A percentile compares a stretch with the other conserved stretches of the same genome.
phyloP scores from a whole-genome alignment of 2,797 vertebrate genomes.

The Cynodonichthys magdalenae region DNA sequence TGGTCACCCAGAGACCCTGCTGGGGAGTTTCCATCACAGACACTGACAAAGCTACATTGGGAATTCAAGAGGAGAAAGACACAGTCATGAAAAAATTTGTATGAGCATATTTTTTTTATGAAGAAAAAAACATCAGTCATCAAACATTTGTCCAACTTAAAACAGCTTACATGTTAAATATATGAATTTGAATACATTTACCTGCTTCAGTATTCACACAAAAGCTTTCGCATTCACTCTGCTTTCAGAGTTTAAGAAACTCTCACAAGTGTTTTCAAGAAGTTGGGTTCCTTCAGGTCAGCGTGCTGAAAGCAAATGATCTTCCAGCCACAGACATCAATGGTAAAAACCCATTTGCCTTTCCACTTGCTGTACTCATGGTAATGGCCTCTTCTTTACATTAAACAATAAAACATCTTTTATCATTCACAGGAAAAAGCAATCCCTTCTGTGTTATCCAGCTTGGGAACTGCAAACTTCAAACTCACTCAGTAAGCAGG shows the following conservation, averaged over 20 bases:
- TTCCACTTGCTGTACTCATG: conserved; percentile 5
- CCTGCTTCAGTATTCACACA: not conserved
- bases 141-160: not conserved
- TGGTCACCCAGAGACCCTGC: conserved; percentile 86
- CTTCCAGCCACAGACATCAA: conserved; percentile 91
- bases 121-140: not conserved
- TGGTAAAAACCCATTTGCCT: conserved; percentile 77
- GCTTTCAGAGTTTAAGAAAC: conserved; percentile 84
- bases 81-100: conserved; percentile 86
- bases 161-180: not conserved
- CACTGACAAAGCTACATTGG: conserved; percentile 84
- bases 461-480: conserved; percentile 91
- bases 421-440: conserved; percentile 86
- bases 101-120: conserved; percentile 61
- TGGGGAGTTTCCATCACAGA: conserved; percentile 89
- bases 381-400: not conserved
- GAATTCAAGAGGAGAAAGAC: conserved; percentile 79
- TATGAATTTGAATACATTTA: not conserved
- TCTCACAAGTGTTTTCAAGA: conserved; percentile 84
- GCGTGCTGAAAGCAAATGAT: conserved; percentile 91
- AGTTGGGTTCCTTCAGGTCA: conserved; percentile 93
- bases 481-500: conserved; percentile 92
- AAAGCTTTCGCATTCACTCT: not conserved
- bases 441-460: conserved; percentile 93
- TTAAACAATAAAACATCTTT: conserved; percentile 2